Base-by-base conservation (phyloP, 2,888 invertebrate species). In the Microchrysa polita region DNA sequence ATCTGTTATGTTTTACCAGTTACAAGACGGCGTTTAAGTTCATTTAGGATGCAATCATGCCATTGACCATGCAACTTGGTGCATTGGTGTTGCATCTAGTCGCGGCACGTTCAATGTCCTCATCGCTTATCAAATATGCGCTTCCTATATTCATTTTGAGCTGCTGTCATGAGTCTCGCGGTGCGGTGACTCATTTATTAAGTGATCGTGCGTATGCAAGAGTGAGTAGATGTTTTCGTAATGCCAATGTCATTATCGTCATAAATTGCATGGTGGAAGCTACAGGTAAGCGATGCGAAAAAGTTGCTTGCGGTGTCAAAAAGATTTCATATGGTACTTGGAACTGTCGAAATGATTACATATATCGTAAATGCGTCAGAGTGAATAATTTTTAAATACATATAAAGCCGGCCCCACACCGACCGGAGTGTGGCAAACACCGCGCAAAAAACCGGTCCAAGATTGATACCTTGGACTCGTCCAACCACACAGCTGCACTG, bases 101-200 rank as follows among this genome's bases (percentile, higher is more conserved):
- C 52, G 52, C 23, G 23, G 10, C 9, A 2, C 40, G 55, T 69
- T 69, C 69, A 69, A 69, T 69, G 69, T 69, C 69, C 69, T 69
- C 57, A 18, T 20, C 16, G 18, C 57, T 55, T n/a, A 69, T 69
- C 69, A 55, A 69, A 69, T 55, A 55, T 69, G 57, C 69, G 57
- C 57, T 69, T 69, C 69, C 69, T 69, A 40, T 27, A 65, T 48
- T 65, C 18, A 12, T 9, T 20, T 22, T 22, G n/a, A 20, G 23
- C 48, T n/a, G 18, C 55, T 22, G 34, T 63, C 14, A 65, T 34
- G 44, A 65, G 44, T 18, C n/a, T 22, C 14, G 34, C 44, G 65
- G 65, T 65, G 34, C 44, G 65, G 65, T 65, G 65, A 65, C 48
- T 65, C 65, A 65, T n/a, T n/a, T n/a, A n/a, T 65, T 65, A 65